Evolutionary conservation across 1,140 invertebrate genomes (phyloP), one percentile per base, ranked within the genome.

Genomic region (Halesus radiatus): DNA sequence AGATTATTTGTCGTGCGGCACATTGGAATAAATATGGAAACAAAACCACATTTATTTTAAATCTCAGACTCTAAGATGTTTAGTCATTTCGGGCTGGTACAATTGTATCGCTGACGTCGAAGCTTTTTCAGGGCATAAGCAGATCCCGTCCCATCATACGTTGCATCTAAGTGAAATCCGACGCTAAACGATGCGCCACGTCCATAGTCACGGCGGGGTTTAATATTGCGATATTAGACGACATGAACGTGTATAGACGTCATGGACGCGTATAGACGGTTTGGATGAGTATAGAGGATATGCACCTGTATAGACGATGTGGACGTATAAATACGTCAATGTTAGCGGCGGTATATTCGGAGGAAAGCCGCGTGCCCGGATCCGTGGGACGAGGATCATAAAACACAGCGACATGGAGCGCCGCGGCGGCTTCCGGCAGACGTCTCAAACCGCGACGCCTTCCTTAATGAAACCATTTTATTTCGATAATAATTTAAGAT

Each of bases 121-220:
- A 32, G 62, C 26, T 26, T 66, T 66, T 16, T n/a, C 29, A 23
- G 23, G 26, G 62, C 23, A 32, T 7, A 66, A 32, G 15, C 29
- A 66, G 22, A 32, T n/a, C n/a, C 23, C 45, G 68, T 72, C 18
- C n/a, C 68, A 45, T 52, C 68, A 66, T 13, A 54, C 45, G 22
- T 56, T n/a, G 70, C 52, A 74, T 74, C 56, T 56, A 50, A 53
- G 52, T 56, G 70, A 74, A 74, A 74, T 74, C 50, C 23, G 20
- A 74, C 20, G 52, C 70, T 74, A 74, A 74, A 56, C 70, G 70
- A 74, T 74, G 52, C 70, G 56, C 26, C 70, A 2, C 15, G 45
- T 3, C 68, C 68, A 10, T 45, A 50, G 68, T 45, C n/a, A 37
- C 32, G 68, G 20, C 7, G 52, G 20, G 50, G 50, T 52, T 20